Conservation (phyloP, 2,888 invertebrate species). For the Netelia melanura region DNA sequence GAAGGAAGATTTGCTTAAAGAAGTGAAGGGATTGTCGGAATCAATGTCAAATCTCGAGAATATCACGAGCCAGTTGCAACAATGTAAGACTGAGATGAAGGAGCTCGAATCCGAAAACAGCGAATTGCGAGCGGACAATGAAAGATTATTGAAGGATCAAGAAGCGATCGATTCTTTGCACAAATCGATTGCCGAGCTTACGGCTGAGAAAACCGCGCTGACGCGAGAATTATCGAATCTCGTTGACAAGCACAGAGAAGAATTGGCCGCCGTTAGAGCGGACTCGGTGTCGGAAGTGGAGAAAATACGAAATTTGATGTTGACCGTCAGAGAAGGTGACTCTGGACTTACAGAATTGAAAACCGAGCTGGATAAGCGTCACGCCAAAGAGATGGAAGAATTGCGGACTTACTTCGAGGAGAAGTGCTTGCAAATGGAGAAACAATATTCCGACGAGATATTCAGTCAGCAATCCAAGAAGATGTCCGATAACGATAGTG, state of each 20-base stretch:
- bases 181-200: slow-evolving; percentile 72
- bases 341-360: slow-evolving; percentile 86
- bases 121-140: slow-evolving; percentile 70
- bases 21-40: slow-evolving; percentile 70
- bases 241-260: slow-evolving; percentile 73
- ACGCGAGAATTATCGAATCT: slow-evolving; percentile 73
- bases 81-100: slow-evolving; percentile 64
- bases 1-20: slow-evolving; percentile 64
- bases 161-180: slow-evolving; percentile 68
- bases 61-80: slow-evolving; percentile 73
- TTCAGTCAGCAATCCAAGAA: slow-evolving; percentile 89
- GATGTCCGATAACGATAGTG: slow-evolving; percentile 85
- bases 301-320: slow-evolving; percentile 86
- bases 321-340: slow-evolving; percentile 87
- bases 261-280: slow-evolving; percentile 73
- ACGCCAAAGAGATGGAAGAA: slow-evolving; percentile 92
- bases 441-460: slow-evolving; percentile 91
- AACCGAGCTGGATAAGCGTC: slow-evolving; percentile 88
- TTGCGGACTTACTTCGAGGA: slow-evolving; percentile 92
- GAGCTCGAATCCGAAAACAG: slow-evolving; percentile 73
- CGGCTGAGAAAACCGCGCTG: slow-evolving; percentile 74
- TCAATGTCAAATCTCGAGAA: slow-evolving; percentile 74
- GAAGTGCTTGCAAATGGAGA: slow-evolving; percentile 92
- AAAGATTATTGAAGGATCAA: slow-evolving; percentile 67
- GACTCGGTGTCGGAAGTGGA: slow-evolving; percentile 83